A percentile compares a stretch with the other conserved stretches of the same genome.
Conservation (phyloP, 1,140 invertebrate genomes). For the Eumeta japonica region DNA sequence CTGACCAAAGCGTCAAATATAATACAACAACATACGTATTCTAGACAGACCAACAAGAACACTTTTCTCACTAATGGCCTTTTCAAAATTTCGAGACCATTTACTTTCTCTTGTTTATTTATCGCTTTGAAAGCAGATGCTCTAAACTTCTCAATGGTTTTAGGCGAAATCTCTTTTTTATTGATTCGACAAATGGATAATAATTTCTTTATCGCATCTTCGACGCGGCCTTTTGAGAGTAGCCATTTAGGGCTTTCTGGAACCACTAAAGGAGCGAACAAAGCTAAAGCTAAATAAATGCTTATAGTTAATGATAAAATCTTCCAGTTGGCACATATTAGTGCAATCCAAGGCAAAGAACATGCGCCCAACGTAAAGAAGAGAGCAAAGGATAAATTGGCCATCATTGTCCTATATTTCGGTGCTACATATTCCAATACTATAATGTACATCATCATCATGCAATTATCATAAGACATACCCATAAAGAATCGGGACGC, state of each 20-base stretch:
- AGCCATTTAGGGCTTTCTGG: slow-evolving; percentile 77
- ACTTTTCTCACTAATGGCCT: slow-evolving; percentile 26
- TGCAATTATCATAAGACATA: slow-evolving; percentile 77
- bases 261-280: slow-evolving; percentile 58
- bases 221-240: slow-evolving; percentile 61
- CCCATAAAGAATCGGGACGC: slow-evolving; percentile 65
- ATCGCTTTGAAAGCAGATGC: slow-evolving; percentile 12
- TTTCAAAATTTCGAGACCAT: slow-evolving; percentile 25
- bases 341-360: slow-evolving; percentile 63
- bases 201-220: slow-evolving; percentile 65
- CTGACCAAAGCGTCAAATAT: slow-evolving; percentile 36
- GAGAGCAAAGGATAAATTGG: slow-evolving; percentile 63
- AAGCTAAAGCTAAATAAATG: slow-evolving; percentile 36
- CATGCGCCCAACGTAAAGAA: slow-evolving; percentile 65
- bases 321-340: slow-evolving; percentile 68
- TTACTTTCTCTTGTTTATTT: slow-evolving; percentile 17
- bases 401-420: slow-evolving; percentile 59
- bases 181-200: slow-evolving; percentile 32
- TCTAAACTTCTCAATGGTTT: slow-evolving; percentile 35
- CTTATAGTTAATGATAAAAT: slow-evolving; percentile 62
- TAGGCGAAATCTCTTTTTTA: slow-evolving; percentile 28
- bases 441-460: slow-evolving; percentile 66
- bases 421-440: slow-evolving; percentile 67
- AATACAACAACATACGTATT: slow-evolving; percentile 29
- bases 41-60: slow-evolving; percentile 30